A percentile compares a stretch with the other conserved stretches of the same genome.
Conservation (phyloP, 2,797 vertebrate species). For the Thaleichthys pacificus region DNA sequence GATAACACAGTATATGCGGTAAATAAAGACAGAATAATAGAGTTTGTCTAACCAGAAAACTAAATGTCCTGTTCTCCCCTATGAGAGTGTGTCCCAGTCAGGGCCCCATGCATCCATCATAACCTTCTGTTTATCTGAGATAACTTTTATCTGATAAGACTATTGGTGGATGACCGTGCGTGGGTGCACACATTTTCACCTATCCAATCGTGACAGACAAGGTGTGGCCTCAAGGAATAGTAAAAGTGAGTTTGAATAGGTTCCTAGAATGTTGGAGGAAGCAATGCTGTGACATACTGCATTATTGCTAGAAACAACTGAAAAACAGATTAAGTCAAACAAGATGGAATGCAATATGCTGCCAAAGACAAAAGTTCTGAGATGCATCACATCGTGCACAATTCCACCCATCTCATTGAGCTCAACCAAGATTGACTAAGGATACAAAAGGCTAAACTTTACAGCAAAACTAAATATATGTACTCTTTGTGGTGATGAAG, state of each 20-base stretch:
- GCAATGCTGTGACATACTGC: conserved; percentile 32
- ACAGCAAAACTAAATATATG: conserved; percentile 4
- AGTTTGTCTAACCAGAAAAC: conserved; percentile 14
- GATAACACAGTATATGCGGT: conserved; percentile 71
- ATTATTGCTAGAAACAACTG: conserved; percentile 66
- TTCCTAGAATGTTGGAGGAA: conserved; percentile 14
- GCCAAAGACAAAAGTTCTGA: conserved; percentile 20
- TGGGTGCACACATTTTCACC: neutral
- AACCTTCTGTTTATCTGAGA: neutral
- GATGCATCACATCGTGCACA: conserved; percentile 4
- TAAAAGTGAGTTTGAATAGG: neutral
- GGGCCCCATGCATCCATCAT: neutral
- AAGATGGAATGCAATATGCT: conserved; percentile 29
- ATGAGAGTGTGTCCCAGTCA: neutral
- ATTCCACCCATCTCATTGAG: neutral
- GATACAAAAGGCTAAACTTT: neutral
- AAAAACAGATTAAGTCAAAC: conserved; percentile 43
- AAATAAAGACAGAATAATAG: conserved; percentile 40
- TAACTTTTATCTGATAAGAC: neutral
- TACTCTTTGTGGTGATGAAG: conserved; percentile 40
- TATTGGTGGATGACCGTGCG: neutral
- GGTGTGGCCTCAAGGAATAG: neutral
- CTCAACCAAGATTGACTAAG: neutral
- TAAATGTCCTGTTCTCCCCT: neutral
- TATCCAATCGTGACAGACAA: neutral